Percentiles rank a stretch among this genome's conserved stretches.
These are phyloP conservation scores for Oasisia sp. DNA, from an alignment of 2,888 invertebrate genomes.

Conservation along the genomic window DNA sequence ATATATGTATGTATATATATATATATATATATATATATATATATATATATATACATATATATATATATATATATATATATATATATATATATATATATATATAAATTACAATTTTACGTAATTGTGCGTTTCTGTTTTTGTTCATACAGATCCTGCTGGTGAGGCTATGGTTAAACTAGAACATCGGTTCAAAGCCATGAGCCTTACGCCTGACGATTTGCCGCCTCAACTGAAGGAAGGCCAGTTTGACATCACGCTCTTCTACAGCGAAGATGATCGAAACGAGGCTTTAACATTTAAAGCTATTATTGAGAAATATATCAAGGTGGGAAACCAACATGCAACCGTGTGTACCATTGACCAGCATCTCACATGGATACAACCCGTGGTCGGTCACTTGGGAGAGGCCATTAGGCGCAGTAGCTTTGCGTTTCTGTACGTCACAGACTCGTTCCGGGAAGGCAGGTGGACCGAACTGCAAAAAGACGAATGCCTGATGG, in stretches of 20 bases:
- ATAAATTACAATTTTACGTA: too few relatives aligned
- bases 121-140: not conserved
- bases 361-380: constrained; percentile 18
- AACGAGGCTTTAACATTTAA: constrained; percentile 41
- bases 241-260: constrained; percentile 49
- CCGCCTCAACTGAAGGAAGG: constrained; percentile 44
- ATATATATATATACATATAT: too few relatives aligned
- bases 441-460: constrained; percentile 47
- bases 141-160: not conserved
- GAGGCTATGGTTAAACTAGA: not conserved
- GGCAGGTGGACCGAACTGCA: constrained; percentile 50
- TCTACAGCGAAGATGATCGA: constrained; percentile 48
- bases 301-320: constrained; percentile 41
- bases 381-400: constrained; percentile 18
- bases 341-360: constrained; percentile 26
- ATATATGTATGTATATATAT: too few relatives aligned
- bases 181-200: not conserved
- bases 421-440: constrained; percentile 53
- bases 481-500: constrained; percentile 52
- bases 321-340: constrained; percentile 20
- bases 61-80: too few relatives aligned
- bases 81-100: too few relatives aligned
- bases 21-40: too few relatives aligned
- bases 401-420: constrained; percentile 45
- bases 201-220: not conserved